Evolutionary conservation across 2,888 invertebrate species (phyloP).

Genomic region (Salticus scenicus): DNA sequence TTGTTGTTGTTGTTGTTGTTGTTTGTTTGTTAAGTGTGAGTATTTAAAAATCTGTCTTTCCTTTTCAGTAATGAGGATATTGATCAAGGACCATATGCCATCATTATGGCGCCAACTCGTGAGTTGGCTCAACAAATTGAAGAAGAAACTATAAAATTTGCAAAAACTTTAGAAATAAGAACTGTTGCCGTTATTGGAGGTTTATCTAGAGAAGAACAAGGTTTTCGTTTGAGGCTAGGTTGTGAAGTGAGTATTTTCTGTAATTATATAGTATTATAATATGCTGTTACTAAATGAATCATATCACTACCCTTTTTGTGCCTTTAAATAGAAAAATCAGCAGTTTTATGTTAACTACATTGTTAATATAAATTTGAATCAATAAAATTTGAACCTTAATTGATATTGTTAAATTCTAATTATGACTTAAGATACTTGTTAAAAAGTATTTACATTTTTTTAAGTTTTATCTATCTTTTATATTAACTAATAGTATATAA

Average conservation of each 20-base stretch:
- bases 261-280: neutral
- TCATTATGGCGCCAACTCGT: constrained; percentile 99
- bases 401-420: too few species aligned
- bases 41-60: too few species aligned
- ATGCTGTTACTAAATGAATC: neutral
- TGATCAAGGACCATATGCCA: constrained; percentile 93
- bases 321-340: neutral
- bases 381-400: too few species aligned
- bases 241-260: constrained; percentile 84
- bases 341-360: neutral
- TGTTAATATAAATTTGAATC: too few species aligned
- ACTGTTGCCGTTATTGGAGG: constrained; percentile 97
- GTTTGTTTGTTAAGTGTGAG: too few species aligned
- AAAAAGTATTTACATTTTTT: too few species aligned
- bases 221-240: constrained; percentile 94
- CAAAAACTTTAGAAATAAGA: constrained; percentile 91
- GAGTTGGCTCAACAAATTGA: constrained; percentile 99
- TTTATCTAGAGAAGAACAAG: constrained; percentile 95
- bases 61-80: constrained; percentile 75
- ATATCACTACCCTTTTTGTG: neutral
- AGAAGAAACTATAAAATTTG: constrained; percentile 98
- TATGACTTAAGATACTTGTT: too few species aligned
- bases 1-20: too few species aligned
- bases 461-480: too few species aligned
- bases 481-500: too few species aligned